Evolutionary conservation across 2,888 invertebrate genomes (phyloP), one percentile per base, ranked within the genome.

Genomic region (Scrobipalpa costella): DNA sequence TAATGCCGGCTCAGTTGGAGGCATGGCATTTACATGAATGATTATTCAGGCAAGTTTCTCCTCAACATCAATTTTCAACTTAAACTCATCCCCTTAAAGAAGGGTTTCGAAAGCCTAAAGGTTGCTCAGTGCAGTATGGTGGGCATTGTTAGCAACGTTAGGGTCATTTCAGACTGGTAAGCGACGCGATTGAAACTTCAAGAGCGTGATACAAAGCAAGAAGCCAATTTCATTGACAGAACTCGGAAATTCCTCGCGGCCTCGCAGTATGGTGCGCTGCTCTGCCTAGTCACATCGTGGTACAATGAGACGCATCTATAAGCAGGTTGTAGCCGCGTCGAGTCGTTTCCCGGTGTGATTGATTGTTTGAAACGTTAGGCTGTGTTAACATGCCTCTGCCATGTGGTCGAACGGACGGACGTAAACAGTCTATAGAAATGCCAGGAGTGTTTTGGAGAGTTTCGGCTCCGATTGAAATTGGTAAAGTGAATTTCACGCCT

Each of bases 11-110:
- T 34, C 61, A 61, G 81, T 81, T 80, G 73, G 77, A 81, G 80
- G 83, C 81, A 83, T 81, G 78, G 79, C 81, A 86, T 88, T 87
- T 88, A 85, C 86, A 88, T 87, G 84, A 86, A 84, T 86, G 84
- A 86, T 86, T 85, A 85, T 86, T 84, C 81, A 78, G 73, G 69
- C 73, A 71, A 72, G 74, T 70, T 72, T 67, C 55, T 61, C 63
- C 60, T 55, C 15, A 13, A 9, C 33, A 21, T 27, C 68, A 81
- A 76, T 71, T 61, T 80, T 69, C 71, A 67, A 68, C 72, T 78
- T 75, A 81, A 66, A 73, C 70, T 44, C 70, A 72, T 66, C 64
- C 63, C 38, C 63, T 69, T 67, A 63, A 66, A 67, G 55, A 65
- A 72, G 72, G 74, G 71, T 71, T 74, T 34, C 8, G 34, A 13